Conservation (phyloP, 2,888 invertebrate genomes). For the Conops quadrifasciatus region DNA sequence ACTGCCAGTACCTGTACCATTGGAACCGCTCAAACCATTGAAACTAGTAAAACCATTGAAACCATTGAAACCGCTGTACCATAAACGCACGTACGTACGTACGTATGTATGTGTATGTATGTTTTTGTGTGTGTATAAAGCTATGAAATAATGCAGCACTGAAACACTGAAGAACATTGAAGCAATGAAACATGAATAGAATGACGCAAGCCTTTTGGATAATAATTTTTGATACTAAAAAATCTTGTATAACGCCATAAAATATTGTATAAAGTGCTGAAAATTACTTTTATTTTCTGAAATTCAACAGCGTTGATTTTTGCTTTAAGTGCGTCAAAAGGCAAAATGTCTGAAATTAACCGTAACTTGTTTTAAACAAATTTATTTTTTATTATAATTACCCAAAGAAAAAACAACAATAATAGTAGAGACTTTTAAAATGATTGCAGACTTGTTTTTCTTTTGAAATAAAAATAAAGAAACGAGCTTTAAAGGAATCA, state of each 20-base stretch:
- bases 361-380: constrained; percentile 21
- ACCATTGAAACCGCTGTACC: too few species aligned
- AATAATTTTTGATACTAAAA: too few species aligned
- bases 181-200: too few species aligned
- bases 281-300: not conserved
- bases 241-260: too few species aligned
- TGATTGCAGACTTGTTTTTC: too few species aligned
- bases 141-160: not conserved
- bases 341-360: constrained; percentile 40
- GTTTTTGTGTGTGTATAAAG: constrained; percentile 12
- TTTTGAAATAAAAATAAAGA: too few species aligned
- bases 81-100: not conserved
- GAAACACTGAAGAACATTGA: too few species aligned
- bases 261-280: too few species aligned
- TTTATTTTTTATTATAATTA: constrained; percentile 25
- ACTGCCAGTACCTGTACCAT: not conserved
- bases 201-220: too few species aligned
- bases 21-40: too few species aligned
- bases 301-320: not conserved
- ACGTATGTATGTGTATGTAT: constrained; percentile 43
- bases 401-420: constrained; percentile 17
- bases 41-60: too few species aligned
- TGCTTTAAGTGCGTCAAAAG: not conserved
- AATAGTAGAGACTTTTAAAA: constrained; percentile 38
- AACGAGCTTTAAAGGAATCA: too few species aligned